A percentile compares a stretch with the other conserved stretches of the same genome.
Conservation (phyloP, 2,797 vertebrate species). For the Pipistrellus kuhlii region DNA sequence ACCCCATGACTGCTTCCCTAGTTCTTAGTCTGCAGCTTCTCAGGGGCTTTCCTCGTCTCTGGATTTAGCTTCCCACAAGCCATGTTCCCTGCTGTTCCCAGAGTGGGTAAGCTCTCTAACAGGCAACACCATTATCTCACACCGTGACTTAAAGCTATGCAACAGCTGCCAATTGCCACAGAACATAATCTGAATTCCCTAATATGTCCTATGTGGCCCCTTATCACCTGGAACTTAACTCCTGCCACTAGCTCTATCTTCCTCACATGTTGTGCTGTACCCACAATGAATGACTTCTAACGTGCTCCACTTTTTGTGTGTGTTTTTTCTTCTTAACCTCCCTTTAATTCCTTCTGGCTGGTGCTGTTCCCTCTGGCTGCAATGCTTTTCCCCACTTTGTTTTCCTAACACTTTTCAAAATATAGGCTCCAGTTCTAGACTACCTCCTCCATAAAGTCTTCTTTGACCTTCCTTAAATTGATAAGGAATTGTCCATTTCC, state of each 20-base stretch:
- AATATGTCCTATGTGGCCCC: neutral
- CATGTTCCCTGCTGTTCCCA: neutral
- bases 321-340: neutral
- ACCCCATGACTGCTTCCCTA: neutral
- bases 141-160: neutral
- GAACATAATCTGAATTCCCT: neutral
- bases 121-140: neutral
- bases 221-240: neutral
- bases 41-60: accelerated
- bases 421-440: neutral
- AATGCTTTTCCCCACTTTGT: neutral
- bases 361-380: neutral
- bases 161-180: neutral
- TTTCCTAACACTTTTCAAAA: neutral
- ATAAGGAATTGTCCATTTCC: neutral
- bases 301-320: neutral
- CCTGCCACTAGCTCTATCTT: neutral
- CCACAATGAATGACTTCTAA: neutral
- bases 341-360: neutral
- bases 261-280: neutral
- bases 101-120: neutral
- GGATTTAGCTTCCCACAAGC: neutral
- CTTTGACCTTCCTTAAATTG: neutral
- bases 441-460: neutral
- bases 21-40: neutral